Percentiles rank a stretch among this genome's conserved stretches.
Conservation (phyloP, 2,113 vertebrate species). For the Perca fluviatilis region DNA sequence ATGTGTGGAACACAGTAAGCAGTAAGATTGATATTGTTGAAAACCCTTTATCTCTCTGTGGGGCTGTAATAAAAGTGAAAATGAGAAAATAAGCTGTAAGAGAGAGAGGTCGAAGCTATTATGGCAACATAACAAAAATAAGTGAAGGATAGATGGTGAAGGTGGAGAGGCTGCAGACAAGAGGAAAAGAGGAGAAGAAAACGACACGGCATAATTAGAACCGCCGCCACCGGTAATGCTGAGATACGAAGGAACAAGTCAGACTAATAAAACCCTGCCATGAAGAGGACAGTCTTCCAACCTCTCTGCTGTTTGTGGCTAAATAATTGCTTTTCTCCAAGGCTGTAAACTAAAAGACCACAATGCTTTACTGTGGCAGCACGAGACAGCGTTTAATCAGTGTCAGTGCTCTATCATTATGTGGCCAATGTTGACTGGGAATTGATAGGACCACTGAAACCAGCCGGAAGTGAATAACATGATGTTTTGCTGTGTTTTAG, state of each 20-base stretch:
- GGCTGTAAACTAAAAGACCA: slow-evolving; percentile 18
- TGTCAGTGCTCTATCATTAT: slow-evolving; percentile 30
- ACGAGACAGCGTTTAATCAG: slow-evolving; percentile 34
- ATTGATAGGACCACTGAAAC: slow-evolving; percentile 26
- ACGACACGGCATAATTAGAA: slow-evolving; percentile 55
- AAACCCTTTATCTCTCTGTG: not conserved
- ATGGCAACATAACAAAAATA: not conserved
- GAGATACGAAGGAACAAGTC: slow-evolving; percentile 30
- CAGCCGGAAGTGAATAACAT: slow-evolving; percentile 14
- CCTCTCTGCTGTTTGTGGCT: slow-evolving; percentile 23
- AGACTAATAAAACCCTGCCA: slow-evolving; percentile 64
- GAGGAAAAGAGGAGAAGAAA: slow-evolving; percentile 20
- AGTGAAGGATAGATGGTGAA: not conserved
- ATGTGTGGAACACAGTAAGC: not conserved
- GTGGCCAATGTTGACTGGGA: slow-evolving; percentile 24
- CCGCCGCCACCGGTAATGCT: not conserved
- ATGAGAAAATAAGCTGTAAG: not conserved
- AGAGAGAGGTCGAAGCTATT: not conserved
- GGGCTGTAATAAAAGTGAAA: slow-evolving; percentile 12
- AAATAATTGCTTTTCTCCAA: slow-evolving; percentile 35
- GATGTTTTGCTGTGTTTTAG: slow-evolving; percentile 29
- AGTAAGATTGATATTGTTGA: not conserved
- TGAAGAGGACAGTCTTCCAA: slow-evolving; percentile 20
- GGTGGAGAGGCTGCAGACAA: slow-evolving; percentile 9
- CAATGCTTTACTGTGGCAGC: slow-evolving; percentile 7